A percentile compares a stretch with the other conserved stretches of the same genome.
Conservation (phyloP, 2,888 invertebrate genomes). For the Autographa pulchrina region DNA sequence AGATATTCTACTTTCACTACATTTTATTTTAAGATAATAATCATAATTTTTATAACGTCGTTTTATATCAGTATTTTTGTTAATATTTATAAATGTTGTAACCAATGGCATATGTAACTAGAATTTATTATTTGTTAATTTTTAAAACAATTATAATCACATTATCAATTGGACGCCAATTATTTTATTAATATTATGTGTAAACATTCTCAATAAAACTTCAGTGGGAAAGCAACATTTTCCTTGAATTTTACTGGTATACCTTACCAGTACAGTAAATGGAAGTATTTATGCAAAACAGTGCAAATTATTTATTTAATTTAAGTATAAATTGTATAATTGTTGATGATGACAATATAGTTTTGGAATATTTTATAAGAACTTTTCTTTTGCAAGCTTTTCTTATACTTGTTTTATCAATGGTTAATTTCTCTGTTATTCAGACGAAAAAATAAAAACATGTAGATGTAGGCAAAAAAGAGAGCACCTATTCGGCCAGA, state of each 20-base stretch:
- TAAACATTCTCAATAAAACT: slow-evolving; percentile 15
- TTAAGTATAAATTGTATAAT: slow-evolving; percentile 77
- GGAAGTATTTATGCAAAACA: slow-evolving; percentile 55
- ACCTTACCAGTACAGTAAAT: slow-evolving; percentile 30
- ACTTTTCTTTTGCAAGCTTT: slow-evolving; percentile 36
- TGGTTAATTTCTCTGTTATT: neutral
- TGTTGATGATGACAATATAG: slow-evolving; percentile 82
- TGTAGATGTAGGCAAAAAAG: no score
- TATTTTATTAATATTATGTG: slow-evolving; percentile 31
- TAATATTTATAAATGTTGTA: slow-evolving; percentile 65
- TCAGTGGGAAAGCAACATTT: slow-evolving; percentile 20
- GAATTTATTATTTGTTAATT: slow-evolving; percentile 66
- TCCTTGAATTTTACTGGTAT: slow-evolving; percentile 33
- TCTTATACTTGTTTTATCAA: neutral
- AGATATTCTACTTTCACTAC: slow-evolving; percentile 43
- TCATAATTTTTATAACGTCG: slow-evolving; percentile 56
- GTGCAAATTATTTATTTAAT: slow-evolving; percentile 75
- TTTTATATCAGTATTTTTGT: slow-evolving; percentile 64
- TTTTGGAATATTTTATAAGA: slow-evolving; percentile 73
- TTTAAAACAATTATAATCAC: slow-evolving; percentile 55
- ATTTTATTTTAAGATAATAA: slow-evolving; percentile 53
- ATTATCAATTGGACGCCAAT: slow-evolving; percentile 42
- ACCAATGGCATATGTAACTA: slow-evolving; percentile 57
- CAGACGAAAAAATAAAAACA: no score
- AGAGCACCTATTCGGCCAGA: no score